Evolutionary conservation across 1,140 invertebrate species (phyloP).

Genomic region (Trinorchestia longiramus): DNA sequence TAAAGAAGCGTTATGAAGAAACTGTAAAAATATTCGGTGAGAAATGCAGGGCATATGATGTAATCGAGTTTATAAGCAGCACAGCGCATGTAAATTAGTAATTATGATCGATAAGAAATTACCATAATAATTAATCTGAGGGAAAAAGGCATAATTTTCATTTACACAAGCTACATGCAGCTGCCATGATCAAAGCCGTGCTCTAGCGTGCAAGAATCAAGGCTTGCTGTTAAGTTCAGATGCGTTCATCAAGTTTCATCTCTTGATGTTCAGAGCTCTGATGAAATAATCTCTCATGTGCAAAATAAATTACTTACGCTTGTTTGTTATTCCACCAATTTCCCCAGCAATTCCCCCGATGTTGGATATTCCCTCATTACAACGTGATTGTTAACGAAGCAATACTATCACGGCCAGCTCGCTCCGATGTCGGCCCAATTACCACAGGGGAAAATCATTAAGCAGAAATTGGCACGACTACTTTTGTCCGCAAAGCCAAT

Average conservation of each 20-base stretch:
- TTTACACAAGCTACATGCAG: no score
- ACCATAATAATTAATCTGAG: no score
- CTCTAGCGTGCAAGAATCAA: not conserved
- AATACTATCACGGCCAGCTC: not conserved
- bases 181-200: no score
- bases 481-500: constrained; percentile 18
- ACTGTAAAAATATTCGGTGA: no score
- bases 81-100: no score
- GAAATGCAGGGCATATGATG: no score
- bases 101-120: no score
- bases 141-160: no score
- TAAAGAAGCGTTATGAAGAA: no score
- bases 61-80: no score
- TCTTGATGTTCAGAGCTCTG: not conserved
- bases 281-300: not conserved
- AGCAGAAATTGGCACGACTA: not conserved
- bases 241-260: not conserved
- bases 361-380: not conserved
- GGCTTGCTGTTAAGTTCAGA: not conserved
- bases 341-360: not conserved
- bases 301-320: not conserved
- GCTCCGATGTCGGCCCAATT: not conserved
- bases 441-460: not conserved
- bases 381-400: not conserved
- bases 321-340: not conserved